phyloP scores from a whole-genome alignment of 1,140 invertebrate genomes.

The Centruroides vittatus region DNA sequence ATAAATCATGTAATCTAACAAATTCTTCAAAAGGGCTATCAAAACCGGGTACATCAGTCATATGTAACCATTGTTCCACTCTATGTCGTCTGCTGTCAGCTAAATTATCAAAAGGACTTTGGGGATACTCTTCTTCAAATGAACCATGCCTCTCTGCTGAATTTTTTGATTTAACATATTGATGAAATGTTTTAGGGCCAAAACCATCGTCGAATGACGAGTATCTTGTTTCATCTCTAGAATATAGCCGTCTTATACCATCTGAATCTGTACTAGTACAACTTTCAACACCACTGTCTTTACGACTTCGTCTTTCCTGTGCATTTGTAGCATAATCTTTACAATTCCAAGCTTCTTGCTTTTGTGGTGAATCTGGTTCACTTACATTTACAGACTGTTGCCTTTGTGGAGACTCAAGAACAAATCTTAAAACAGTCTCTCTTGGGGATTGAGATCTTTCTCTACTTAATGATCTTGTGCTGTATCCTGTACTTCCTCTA shows the following conservation, averaged over 20 bases:
- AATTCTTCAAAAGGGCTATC: constrained; percentile 6
- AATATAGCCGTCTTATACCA: no score
- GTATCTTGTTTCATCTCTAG: neutral
- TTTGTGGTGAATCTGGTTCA: neutral
- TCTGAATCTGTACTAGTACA: neutral
- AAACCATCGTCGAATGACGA: neutral
- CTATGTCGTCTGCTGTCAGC: constrained; percentile 12
- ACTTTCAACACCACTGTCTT: constrained; percentile 14
- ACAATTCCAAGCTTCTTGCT: constrained; percentile 5
- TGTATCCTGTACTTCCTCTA: constrained; percentile 10
- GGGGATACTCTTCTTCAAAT: neutral
- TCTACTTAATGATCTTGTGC: constrained; percentile 13
- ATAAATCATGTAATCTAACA: neutral
- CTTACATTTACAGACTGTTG: neutral
- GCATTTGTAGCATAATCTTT: neutral
- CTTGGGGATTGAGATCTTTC: constrained; percentile 13
- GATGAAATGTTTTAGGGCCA: neutral
- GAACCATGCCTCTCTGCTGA: neutral
- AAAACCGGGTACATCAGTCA: constrained; percentile 2
- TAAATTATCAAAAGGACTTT: constrained; percentile 1
- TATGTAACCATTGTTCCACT: constrained; percentile 20
- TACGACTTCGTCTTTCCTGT: neutral
- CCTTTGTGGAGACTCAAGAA: constrained; percentile 6
- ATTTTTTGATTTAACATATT: constrained; percentile 2
- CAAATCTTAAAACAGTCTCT: constrained; percentile 14